These are phyloP conservation scores for Psammodynastes pulverulentus DNA, from an alignment of 2,113 vertebrate species.

Conservation along the genomic window DNA sequence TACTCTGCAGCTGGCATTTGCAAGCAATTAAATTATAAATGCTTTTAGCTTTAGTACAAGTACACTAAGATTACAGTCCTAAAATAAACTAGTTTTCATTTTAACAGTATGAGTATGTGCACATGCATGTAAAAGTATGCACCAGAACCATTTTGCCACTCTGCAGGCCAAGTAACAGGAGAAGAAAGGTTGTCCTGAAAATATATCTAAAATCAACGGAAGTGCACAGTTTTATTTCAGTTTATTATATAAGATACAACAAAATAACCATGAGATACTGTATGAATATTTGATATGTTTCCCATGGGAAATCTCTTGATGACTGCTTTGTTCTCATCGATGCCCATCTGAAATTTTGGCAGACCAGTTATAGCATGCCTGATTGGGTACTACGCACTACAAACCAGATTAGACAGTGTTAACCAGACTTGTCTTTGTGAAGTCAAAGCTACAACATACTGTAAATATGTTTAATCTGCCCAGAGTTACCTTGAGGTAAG, in stretches of 20 bases:
- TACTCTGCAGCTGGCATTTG: not conserved
- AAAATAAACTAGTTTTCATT: not conserved
- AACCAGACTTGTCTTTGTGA: not conserved
- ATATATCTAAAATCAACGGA: not conserved
- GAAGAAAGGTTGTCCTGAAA: not conserved
- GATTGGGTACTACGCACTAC: not conserved
- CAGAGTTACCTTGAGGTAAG: not conserved
- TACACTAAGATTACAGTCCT: not conserved
- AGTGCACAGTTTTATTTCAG: not conserved
- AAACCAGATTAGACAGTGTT: not conserved
- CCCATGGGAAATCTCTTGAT: not conserved
- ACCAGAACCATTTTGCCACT: not conserved
- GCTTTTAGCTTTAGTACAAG: not conserved
- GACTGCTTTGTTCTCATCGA: not conserved
- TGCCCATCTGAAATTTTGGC: not conserved
- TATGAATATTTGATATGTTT: not conserved
- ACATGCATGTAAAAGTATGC: not conserved
- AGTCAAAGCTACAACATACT: not conserved
- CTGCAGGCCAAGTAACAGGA: not conserved
- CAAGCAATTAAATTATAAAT: not conserved
- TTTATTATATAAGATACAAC: not conserved
- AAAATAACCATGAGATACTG: not conserved
- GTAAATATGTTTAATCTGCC: not conserved
- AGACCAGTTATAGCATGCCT: not conserved
- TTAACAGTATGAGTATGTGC: not conserved